Base-by-base conservation (phyloP, 2,888 invertebrate genomes). In the Leptopilina syphax region DNA sequence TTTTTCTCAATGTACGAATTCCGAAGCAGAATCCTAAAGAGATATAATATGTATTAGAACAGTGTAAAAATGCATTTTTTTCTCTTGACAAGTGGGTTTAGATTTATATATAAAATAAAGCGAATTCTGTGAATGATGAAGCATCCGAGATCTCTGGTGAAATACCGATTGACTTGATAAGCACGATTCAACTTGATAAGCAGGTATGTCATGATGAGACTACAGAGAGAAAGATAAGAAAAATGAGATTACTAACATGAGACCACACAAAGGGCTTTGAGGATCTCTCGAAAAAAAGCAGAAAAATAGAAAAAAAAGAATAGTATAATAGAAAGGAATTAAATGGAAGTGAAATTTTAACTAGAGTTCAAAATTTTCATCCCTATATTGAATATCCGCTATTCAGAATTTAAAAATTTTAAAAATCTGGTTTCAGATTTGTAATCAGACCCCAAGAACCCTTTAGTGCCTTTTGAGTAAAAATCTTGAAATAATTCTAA, bases 161-260 rank as follows among this genome's bases (percentile, higher is more conserved):
- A 73, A 73, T 73, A 73, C 73, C 57, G 73, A 73, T 73, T 27
- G 27, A 70, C 27, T 34, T 54, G 70, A 70, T 70, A 70, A 70
- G 70, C 70, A 70, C 70, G 54, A 70, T 70, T 70, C 57, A 73
- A 73, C 57, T 73, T 73, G 73, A 73, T 73, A 73, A 73, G 73
- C 27, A 73, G 34, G 73, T 57, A 57, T 73, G 57, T 73, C 73
- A 57, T 73, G 57, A 57, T 57, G 54, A 73, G 57, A 73, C 73
- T 73, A 34, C 57, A 73, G 34, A 41, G 73, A 57, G 57, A 73
- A 3, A 60, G 73, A 73, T 73, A 73, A 73, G 73, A 6, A 24
- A 73, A 57, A 73, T 60, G 54, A 73, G 73, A 73, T 73, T 73
- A 73, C 57, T 50, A n/a, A 73, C 73, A 34, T 73, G 34, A 73